Base-by-base conservation (phyloP, 2,113 vertebrate species). In the Shinisaurus crocodilurus region DNA sequence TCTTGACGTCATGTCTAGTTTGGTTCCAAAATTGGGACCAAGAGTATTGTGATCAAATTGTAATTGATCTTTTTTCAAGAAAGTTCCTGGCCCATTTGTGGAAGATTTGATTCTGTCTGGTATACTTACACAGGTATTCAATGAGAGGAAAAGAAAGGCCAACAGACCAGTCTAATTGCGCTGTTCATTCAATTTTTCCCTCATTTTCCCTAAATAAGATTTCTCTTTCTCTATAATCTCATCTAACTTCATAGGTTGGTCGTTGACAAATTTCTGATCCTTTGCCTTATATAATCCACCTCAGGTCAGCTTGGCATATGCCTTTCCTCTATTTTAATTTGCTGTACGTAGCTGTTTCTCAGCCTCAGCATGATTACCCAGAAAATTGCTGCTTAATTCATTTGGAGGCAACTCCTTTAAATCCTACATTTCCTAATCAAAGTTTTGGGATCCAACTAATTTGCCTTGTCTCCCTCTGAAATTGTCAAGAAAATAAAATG, bases 401-500 rank as follows among this genome's bases (percentile, higher is more conserved):
- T 34, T 70, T 5, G 0, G 27, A 2, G 80, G 29, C 67, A 89
- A 87, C n/a, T 74, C 2, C 77, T 88, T 88, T 57, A 0, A 82
- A 34, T 86, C 89, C 57, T 25, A 3, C 50, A 69, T 84, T 91
- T 0, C 0, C 92, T 92, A 95, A 87, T 83, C 13, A 50, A 88
- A 93, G 45, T 86, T 91, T 90, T 92, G n/a, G 94, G 84, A 82
- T 94, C 40, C 89, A 6, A 69, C 89, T 90, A 82, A 76, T 92
- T 87, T 94, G 77, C 40, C 91, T 89, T n/a, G 83, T 90, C 40
- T 80, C 34, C 50, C 77, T 74, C 67, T 60, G 79, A 90, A 91
- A n/a, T 8, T 92, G n/a, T 89, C 50, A 90, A 91, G 67, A 93
- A 95, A 90, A 94, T 90, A 79, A 88, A 85, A 92, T 6, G 34